A percentile compares a stretch with the other conserved stretches of the same genome.
phyloP scores from a whole-genome alignment of 92 coral and sea anemone species.

The Heliopora coerulea region DNA sequence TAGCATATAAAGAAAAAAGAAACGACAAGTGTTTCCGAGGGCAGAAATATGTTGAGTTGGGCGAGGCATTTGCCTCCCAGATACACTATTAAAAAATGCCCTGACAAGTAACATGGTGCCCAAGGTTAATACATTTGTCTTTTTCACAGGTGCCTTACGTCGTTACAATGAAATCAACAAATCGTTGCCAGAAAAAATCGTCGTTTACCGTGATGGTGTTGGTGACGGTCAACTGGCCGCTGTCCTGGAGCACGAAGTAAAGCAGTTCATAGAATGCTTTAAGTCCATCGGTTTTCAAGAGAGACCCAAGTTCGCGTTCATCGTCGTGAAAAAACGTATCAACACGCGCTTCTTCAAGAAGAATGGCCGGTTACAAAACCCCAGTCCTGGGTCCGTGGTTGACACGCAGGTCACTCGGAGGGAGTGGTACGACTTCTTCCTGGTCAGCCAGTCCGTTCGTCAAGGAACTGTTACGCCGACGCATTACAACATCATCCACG shows the following conservation, averaged over 20 bases:
- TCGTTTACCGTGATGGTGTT: slow-evolving; percentile 92
- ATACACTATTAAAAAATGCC: too few relatives aligned
- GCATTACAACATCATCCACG: slow-evolving; percentile 89
- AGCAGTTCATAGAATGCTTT: slow-evolving; percentile 75
- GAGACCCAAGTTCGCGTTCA: slow-evolving; percentile 82
- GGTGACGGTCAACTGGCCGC: slow-evolving; percentile 88
- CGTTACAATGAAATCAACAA: slow-evolving; percentile 63
- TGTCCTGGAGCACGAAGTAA: slow-evolving; percentile 85
- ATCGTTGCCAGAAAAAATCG: slow-evolving; percentile 73
- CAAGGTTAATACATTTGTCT: too few relatives aligned
- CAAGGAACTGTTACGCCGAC: slow-evolving; percentile 98
- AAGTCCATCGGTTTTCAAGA: slow-evolving; percentile 37
- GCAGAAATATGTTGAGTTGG: too few relatives aligned
- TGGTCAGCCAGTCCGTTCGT: slow-evolving; percentile 91
- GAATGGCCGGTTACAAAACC: slow-evolving; percentile 62
- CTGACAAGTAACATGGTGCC: too few relatives aligned
- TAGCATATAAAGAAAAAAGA: too few relatives aligned
- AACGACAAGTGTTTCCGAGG: too few relatives aligned
- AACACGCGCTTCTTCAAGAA: slow-evolving; percentile 71
- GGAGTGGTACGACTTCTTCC: slow-evolving; percentile 94
- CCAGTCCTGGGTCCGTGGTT: slow-evolving; percentile 90
- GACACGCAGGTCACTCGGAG: slow-evolving; percentile 75
- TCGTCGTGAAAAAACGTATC: slow-evolving; percentile 90
- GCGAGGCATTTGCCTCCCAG: too few relatives aligned
- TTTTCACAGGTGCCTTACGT: slow-evolving; percentile 66